Percentiles rank a stretch among this genome's conserved stretches.
Conservation (phyloP, 2,888 invertebrate genomes). For the Furcula furcula region DNA sequence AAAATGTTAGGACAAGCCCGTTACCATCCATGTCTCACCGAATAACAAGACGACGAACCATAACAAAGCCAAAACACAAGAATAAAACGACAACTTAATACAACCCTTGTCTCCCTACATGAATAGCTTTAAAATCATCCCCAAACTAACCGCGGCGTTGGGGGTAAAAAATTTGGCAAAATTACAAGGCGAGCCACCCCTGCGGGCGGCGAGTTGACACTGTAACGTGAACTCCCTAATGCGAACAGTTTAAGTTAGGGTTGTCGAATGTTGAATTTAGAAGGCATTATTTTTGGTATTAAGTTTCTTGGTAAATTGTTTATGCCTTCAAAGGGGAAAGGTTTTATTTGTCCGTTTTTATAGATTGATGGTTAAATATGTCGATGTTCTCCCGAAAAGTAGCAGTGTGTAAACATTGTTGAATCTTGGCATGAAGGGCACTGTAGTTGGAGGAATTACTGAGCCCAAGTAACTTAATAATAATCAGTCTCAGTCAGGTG, state of each 20-base stretch:
- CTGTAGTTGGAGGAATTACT: too few species aligned
- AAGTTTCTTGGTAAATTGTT: neutral
- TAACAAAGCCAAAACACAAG: constrained; percentile 30
- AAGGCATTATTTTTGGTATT: neutral
- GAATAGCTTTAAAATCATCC: constrained; percentile 53
- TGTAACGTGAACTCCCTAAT: constrained; percentile 79
- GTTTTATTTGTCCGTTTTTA: too few species aligned
- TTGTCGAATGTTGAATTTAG: constrained; percentile 26
- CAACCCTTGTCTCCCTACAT: constrained; percentile 43
- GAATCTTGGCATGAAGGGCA: too few species aligned
- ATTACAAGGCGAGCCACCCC: constrained; percentile 77
- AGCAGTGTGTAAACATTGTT: too few species aligned
- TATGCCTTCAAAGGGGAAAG: too few species aligned
- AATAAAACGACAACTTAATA: constrained; percentile 60
- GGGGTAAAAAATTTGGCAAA: constrained; percentile 77
- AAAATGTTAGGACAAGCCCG: too few species aligned
- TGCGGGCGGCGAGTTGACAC: constrained; percentile 62
- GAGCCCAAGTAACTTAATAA: too few species aligned
- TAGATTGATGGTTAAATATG: too few species aligned
- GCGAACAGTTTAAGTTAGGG: constrained; percentile 70
- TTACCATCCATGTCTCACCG: too few species aligned
- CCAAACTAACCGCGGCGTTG: constrained; percentile 55
- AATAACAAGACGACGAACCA: constrained; percentile 2
- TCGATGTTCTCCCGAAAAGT: too few species aligned
- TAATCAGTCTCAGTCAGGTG: too few species aligned